Evolutionary conservation across 2,888 invertebrate species (phyloP).

Genomic region (Pedicia rivosa): DNA sequence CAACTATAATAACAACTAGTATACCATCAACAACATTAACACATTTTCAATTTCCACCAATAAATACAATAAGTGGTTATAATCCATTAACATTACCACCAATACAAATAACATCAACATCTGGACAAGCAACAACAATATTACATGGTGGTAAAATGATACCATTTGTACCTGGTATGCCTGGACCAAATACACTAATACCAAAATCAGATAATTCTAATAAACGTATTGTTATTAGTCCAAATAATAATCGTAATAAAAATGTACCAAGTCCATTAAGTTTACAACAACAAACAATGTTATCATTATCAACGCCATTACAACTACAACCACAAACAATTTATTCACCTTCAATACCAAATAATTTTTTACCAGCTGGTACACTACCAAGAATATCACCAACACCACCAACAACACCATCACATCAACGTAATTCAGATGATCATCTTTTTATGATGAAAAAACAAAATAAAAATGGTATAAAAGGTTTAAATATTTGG

Average conservation of each 20-base stretch:
- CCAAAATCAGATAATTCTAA: background rate
- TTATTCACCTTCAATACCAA: background rate
- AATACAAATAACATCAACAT: slow-evolving; percentile 18
- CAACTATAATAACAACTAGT: slow-evolving; percentile 34
- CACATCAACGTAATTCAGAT: no score
- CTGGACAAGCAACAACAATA: slow-evolving; percentile 37
- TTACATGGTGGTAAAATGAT: slow-evolving; percentile 58
- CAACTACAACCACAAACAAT: no score
- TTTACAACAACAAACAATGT: slow-evolving; percentile 7
- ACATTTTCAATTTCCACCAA: slow-evolving; percentile 47
- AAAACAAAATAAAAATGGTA: slow-evolving; percentile 1
- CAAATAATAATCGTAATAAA: slow-evolving; percentile 21
- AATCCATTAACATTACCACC: slow-evolving; percentile 51
- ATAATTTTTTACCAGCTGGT: background rate
- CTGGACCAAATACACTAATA: slow-evolving; percentile 49
- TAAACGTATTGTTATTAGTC: slow-evolving; percentile 13
- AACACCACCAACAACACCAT: background rate
- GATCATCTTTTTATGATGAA: background rate
- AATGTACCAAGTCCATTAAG: slow-evolving; percentile 21
- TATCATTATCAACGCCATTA: background rate
- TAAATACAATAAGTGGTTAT: slow-evolving; percentile 51
- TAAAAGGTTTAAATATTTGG: slow-evolving; percentile 1
- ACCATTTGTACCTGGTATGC: slow-evolving; percentile 75
- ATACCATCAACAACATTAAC: slow-evolving; percentile 13
- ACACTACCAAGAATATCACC: background rate